Percentiles rank a stretch among this genome's conserved stretches.
Evolutionary conservation across 2,113 vertebrate genomes (phyloP).

Genomic region (Dipodomys stephensi): DNA sequence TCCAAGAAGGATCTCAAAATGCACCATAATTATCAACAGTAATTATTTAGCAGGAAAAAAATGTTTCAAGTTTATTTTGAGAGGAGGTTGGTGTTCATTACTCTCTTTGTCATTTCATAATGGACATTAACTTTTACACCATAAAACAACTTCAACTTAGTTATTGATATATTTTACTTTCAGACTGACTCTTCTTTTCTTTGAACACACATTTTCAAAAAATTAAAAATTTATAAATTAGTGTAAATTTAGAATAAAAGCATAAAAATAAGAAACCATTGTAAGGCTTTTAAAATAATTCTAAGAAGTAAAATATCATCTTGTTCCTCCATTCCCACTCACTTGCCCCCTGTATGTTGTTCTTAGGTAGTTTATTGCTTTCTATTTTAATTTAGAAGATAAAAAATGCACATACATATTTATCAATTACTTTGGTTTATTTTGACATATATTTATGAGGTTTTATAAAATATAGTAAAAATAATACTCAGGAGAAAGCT

Average conservation of each 20-base stretch:
- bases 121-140: conserved; percentile 48
- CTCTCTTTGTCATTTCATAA: conserved; percentile 21
- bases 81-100: conserved; percentile 33
- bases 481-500: not conserved
- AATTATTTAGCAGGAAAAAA: conserved; percentile 1
- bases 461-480: conserved; percentile 7
- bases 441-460: not conserved
- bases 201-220: not conserved
- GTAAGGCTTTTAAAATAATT: not conserved
- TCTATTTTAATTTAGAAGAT: not conserved
- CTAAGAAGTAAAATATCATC: not conserved
- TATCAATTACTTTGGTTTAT: not conserved
- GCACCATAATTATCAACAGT: conserved; percentile 53
- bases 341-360: not conserved
- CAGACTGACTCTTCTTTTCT: not conserved
- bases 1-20: conserved; percentile 53
- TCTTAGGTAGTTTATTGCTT: not conserved
- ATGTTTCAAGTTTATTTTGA: conserved; percentile 48
- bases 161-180: conserved; percentile 28
- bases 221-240: conserved; percentile 47
- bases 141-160: not conserved
- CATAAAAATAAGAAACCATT: not conserved
- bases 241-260: not conserved
- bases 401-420: not conserved
- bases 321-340: not conserved